A percentile compares a stretch with the other conserved stretches of the same genome.
These are phyloP conservation scores for Leptodirus hochenwartii DNA, from an alignment of 2,888 invertebrate genomes.

Conservation along the genomic window DNA sequence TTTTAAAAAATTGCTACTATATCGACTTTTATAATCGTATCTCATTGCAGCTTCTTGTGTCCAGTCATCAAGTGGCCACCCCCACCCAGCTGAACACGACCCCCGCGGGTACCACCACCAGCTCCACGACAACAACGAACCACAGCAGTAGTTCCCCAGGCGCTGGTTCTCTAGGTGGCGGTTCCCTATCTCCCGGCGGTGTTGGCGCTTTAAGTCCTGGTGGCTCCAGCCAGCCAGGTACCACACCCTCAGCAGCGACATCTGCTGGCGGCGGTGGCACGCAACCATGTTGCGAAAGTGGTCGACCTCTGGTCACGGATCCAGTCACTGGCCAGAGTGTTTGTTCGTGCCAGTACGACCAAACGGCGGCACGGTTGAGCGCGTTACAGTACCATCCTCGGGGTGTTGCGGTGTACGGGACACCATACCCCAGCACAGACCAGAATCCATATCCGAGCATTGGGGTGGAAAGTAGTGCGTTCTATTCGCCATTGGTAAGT, in stretches of 20 bases:
- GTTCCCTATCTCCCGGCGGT: constrained; percentile 51
- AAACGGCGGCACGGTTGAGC: constrained; percentile 69
- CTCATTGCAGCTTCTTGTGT: too few species aligned
- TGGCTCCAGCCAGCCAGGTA: too few species aligned
- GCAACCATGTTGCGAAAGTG: constrained; percentile 64
- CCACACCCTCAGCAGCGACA: too few species aligned
- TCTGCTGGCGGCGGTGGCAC: constrained; percentile 36
- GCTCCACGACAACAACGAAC: constrained; percentile 27
- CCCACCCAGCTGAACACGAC: too few species aligned
- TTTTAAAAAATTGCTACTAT: too few species aligned
- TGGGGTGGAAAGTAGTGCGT: constrained; percentile 84
- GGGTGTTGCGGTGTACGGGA: constrained; percentile 45
- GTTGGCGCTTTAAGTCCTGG: too few species aligned
- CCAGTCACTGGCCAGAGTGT: constrained; percentile 85
- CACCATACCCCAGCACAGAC: constrained; percentile 78
- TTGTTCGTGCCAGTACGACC: constrained; percentile 88
- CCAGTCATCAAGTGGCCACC: too few species aligned
- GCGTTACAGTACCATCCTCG: constrained; percentile 62
- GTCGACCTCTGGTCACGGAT: constrained; percentile 80
- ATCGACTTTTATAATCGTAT: too few species aligned
- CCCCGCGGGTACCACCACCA: too few species aligned
- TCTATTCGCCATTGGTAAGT: constrained; percentile 91
- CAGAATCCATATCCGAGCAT: constrained; percentile 88
- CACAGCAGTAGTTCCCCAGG: too few species aligned
- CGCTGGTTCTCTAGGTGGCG: constrained; percentile 53